phyloP scores from a whole-genome alignment of 2,888 invertebrate genomes.

The Lottia scabra region DNA sequence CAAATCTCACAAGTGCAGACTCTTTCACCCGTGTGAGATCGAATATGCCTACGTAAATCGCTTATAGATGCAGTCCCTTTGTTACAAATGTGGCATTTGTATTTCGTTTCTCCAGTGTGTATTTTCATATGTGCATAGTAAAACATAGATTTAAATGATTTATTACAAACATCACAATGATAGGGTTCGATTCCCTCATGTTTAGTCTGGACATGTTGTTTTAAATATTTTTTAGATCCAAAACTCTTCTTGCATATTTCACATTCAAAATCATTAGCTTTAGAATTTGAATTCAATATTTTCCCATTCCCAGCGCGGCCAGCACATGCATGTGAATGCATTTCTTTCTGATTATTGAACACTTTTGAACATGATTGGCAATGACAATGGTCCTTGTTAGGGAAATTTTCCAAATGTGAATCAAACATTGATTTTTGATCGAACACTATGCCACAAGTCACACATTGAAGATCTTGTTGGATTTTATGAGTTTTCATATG shows the following conservation, averaged over 20 bases:
- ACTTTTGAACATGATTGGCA: too few relatives aligned
- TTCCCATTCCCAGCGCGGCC: too few relatives aligned
- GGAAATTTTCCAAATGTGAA: too few relatives aligned
- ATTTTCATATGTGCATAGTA: neutral
- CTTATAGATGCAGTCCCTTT: slow-evolving; percentile 8
- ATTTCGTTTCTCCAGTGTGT: slow-evolving; percentile 12
- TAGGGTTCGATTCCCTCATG: neutral
- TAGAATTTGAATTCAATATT: too few relatives aligned
- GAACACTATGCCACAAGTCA: too few relatives aligned
- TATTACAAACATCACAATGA: neutral
- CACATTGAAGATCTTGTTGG: too few relatives aligned
- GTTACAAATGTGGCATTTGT: slow-evolving; percentile 17
- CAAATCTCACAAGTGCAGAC: slow-evolving; percentile 22
- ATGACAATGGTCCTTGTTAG: too few relatives aligned
- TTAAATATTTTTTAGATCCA: neutral
- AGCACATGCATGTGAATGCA: too few relatives aligned
- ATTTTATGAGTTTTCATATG: too few relatives aligned
- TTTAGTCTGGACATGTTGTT: neutral
- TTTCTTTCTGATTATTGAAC: too few relatives aligned
- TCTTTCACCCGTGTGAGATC: slow-evolving; percentile 13
- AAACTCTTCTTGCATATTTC: neutral
- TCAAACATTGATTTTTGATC: too few relatives aligned
- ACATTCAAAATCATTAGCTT: neutral
- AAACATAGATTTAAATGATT: neutral
- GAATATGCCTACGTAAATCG: slow-evolving; percentile 15